A percentile compares a stretch with the other conserved stretches of the same genome.
These are phyloP conservation scores for Ornithorhynchus anatinus DNA, from an alignment of 2,113 vertebrate genomes.

Conservation along the genomic window DNA sequence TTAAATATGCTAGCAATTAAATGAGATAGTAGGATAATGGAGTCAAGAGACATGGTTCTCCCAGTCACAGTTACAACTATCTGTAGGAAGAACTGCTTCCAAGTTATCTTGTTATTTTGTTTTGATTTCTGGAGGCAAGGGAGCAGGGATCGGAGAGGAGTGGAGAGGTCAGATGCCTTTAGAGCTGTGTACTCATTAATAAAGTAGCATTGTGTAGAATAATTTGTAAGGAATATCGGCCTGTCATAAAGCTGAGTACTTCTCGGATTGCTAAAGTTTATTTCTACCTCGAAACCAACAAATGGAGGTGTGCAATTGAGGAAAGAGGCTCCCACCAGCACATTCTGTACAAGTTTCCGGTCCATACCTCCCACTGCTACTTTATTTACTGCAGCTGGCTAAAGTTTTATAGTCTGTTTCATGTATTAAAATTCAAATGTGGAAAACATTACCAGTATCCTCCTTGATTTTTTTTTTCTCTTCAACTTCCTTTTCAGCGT, in stretches of 20 bases:
- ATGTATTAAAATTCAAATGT: constrained; percentile 83
- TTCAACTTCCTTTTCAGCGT: constrained; percentile 67
- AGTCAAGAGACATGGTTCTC: constrained; percentile 39
- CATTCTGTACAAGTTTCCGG: constrained; percentile 50
- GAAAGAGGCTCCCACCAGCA: constrained; percentile 24
- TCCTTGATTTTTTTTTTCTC: constrained; percentile 64
- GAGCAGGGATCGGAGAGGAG: constrained; percentile 4
- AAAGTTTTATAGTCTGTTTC: constrained; percentile 79
- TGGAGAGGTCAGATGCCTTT: neutral
- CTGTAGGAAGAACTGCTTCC: constrained; percentile 36
- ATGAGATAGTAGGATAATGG: constrained; percentile 49
- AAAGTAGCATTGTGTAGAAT: constrained; percentile 9
- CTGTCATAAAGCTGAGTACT: constrained; percentile 5
- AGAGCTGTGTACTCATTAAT: constrained; percentile 23
- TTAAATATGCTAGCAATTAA: constrained; percentile 55
- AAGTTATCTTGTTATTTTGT: constrained; percentile 42
- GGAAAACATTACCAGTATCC: constrained; percentile 85
- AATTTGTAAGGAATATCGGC: neutral
- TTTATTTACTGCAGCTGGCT: constrained; percentile 83
- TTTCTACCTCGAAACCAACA: neutral
- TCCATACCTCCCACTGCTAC: constrained; percentile 67
- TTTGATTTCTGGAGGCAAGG: constrained; percentile 33
- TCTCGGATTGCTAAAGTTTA: constrained; percentile 15
- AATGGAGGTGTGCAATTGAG: constrained; percentile 51
- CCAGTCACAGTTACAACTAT: constrained; percentile 18